Percentiles rank a stretch among this genome's conserved stretches.
Evolutionary conservation across 2,888 invertebrate genomes (phyloP).

Genomic region (Athalia cordata): DNA sequence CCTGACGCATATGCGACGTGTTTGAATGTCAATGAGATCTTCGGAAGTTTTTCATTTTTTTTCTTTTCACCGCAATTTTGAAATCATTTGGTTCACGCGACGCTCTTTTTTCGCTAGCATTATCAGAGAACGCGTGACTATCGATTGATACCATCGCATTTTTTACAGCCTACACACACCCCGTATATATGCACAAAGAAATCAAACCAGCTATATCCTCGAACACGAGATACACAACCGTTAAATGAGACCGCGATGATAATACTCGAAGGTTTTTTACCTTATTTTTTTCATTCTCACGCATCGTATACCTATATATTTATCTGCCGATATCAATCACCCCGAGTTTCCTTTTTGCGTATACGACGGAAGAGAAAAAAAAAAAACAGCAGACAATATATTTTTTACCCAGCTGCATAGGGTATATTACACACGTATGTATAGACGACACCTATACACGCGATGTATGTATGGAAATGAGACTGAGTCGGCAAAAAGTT

Average conservation of each 20-base stretch:
- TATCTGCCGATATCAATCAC: conserved; percentile 34
- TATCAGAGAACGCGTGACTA: not conserved
- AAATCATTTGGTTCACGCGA: no score
- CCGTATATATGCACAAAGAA: conserved; percentile 1
- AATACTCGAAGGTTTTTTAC: conserved; percentile 22
- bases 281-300: no score
- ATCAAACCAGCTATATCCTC: conserved; percentile 12
- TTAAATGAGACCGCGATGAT: conserved; percentile 37
- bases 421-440: not conserved
- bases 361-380: no score
- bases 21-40: no score
- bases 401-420: no score
- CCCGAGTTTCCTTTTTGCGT: conserved; percentile 7
- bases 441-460: no score
- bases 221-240: conserved; percentile 6
- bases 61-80: no score
- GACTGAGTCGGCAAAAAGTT: no score
- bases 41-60: no score
- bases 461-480: no score
- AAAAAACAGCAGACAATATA: no score
- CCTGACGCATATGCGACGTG: no score
- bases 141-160: conserved; percentile 9
- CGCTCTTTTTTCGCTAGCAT: not conserved
- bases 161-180: not conserved
- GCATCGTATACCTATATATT: not conserved